Conservation (phyloP, 2,797 vertebrate genomes). For the Smutsia temminckii region DNA sequence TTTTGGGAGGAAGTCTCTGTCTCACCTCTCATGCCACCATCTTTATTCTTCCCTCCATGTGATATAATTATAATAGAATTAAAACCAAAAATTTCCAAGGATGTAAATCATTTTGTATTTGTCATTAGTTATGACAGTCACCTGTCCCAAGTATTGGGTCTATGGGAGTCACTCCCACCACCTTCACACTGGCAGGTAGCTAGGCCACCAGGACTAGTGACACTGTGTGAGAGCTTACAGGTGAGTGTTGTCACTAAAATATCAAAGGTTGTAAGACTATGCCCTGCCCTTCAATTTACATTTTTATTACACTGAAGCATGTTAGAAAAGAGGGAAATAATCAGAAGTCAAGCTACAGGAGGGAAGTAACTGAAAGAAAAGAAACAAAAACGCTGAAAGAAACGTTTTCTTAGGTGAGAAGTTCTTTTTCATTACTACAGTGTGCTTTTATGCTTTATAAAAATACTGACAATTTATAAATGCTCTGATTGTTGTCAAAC, state of each 20-base stretch:
- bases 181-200: fast-evolving
- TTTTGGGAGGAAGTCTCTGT: no score
- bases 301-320: not conserved
- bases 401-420: not conserved
- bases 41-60: not conserved
- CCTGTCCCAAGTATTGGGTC: not conserved
- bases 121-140: not conserved
- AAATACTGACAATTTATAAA: not conserved
- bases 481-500: not conserved
- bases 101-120: not conserved
- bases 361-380: not conserved
- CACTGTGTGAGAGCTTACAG: not conserved
- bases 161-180: not conserved
- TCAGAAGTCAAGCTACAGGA: not conserved
- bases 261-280: fast-evolving
- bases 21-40: no score
- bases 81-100: not conserved
- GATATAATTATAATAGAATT: not conserved
- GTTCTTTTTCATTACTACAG: conserved; percentile 51
- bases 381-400: not conserved
- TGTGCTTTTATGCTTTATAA: not conserved
- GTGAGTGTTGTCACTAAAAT: not conserved
- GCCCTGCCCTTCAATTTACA: not conserved
- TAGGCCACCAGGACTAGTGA: no score
- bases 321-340: not conserved